A percentile compares a stretch with the other conserved stretches of the same genome.
Evolutionary conservation across 2,797 vertebrate genomes (phyloP).

Genomic region (Australoheros facetus): DNA sequence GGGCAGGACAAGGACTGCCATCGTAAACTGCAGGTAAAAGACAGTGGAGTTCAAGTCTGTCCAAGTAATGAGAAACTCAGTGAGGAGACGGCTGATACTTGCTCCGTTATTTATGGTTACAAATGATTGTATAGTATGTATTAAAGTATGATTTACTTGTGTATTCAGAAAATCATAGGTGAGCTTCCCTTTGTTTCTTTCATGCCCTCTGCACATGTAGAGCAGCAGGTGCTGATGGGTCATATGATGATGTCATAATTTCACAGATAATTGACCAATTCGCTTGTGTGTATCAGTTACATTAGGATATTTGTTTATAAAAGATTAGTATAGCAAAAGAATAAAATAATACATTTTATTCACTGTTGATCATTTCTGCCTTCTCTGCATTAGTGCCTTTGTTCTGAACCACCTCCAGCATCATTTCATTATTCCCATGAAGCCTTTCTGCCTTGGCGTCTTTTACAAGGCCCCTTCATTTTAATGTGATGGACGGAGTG

Average conservation of each 20-base stretch:
- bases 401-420: conserved; percentile 7
- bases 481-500: conserved; percentile 57
- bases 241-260: background rate
- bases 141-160: background rate
- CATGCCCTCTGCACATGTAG: background rate
- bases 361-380: background rate
- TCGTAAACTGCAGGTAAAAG: background rate
- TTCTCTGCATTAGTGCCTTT: background rate
- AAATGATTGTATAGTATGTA: background rate
- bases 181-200: too few species aligned
- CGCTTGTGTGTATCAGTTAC: too few species aligned
- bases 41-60: background rate
- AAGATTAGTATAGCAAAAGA: background rate
- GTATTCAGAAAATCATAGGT: background rate
- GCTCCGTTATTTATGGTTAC: background rate
- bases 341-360: background rate
- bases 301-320: background rate
- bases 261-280: background rate
- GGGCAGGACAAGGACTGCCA: background rate
- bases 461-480: conserved; percentile 41
- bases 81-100: background rate
- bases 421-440: conserved; percentile 29
- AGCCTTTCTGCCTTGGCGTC: conserved; percentile 13
- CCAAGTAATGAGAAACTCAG: background rate
- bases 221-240: background rate